phyloP scores from a whole-genome alignment of 2,113 vertebrate genomes.

The Phalacrocorax carbo region DNA sequence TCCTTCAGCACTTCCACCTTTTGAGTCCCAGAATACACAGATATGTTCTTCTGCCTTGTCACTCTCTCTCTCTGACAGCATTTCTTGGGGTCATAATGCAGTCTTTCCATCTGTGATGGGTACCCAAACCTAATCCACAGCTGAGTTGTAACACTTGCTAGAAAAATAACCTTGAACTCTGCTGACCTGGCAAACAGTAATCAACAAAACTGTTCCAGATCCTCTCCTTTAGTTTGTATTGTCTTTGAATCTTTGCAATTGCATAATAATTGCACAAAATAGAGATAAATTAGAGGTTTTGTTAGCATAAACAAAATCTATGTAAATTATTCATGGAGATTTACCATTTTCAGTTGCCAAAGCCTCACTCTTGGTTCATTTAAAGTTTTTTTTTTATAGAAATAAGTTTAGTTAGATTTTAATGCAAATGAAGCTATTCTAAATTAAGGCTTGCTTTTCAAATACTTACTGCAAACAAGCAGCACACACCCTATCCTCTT shows the following conservation, averaged over 20 bases:
- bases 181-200: neutral
- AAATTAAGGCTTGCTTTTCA: constrained; percentile 8
- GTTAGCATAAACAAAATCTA: neutral
- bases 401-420: constrained; percentile 26
- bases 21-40: neutral
- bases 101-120: neutral
- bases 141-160: neutral
- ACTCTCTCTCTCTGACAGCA: neutral
- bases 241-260: neutral
- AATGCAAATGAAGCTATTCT: constrained; percentile 13
- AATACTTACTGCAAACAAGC: constrained; percentile 34
- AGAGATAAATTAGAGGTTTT: neutral
- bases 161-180: constrained; percentile 28
- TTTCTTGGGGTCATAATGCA: neutral
- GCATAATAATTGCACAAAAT: neutral
- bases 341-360: constrained; percentile 8
- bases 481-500: neutral
- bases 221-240: neutral
- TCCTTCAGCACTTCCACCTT: neutral
- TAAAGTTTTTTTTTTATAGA: neutral
- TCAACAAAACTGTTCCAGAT: neutral
- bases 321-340: neutral
- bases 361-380: neutral
- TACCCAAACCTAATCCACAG: neutral
- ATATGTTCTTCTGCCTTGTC: neutral